These are phyloP conservation scores for Mesopsocus fuscifrons DNA, from an alignment of 2,888 invertebrate species.

Conservation along the genomic window DNA sequence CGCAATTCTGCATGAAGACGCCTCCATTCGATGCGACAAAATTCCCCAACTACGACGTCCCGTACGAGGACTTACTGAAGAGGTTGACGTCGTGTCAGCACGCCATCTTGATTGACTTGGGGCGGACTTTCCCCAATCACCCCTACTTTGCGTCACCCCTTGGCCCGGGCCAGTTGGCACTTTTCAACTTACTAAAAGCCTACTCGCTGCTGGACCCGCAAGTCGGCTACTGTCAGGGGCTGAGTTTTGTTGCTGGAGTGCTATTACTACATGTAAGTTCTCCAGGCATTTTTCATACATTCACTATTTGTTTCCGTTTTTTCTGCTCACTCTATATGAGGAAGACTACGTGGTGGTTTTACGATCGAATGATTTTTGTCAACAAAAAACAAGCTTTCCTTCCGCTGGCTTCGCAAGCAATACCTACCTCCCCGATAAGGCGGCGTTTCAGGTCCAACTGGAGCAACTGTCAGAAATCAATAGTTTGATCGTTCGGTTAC, in stretches of 20 bases:
- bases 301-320: no score
- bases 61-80: constrained; percentile 61
- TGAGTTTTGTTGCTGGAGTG: constrained; percentile 90
- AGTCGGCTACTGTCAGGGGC: constrained; percentile 91
- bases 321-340: no score
- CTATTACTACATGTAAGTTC: constrained; percentile 73
- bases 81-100: constrained; percentile 90
- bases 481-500: no score
- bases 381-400: no score
- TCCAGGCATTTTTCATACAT: no score
- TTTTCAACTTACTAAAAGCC: constrained; percentile 90
- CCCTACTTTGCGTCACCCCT: constrained; percentile 81
- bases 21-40: constrained; percentile 48
- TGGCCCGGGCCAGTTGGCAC: constrained; percentile 79
- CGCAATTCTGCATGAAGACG: constrained; percentile 52
- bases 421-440: no score
- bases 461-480: no score
- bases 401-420: no score
- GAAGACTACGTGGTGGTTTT: no score
- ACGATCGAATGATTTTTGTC: no score
- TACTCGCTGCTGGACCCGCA: constrained; percentile 87
- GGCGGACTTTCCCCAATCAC: constrained; percentile 87
- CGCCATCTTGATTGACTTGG: constrained; percentile 87
- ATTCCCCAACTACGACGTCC: constrained; percentile 55
- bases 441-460: no score